Base-by-base conservation (phyloP, 2,113 vertebrate species). In the Aleadryas rufinucha region DNA sequence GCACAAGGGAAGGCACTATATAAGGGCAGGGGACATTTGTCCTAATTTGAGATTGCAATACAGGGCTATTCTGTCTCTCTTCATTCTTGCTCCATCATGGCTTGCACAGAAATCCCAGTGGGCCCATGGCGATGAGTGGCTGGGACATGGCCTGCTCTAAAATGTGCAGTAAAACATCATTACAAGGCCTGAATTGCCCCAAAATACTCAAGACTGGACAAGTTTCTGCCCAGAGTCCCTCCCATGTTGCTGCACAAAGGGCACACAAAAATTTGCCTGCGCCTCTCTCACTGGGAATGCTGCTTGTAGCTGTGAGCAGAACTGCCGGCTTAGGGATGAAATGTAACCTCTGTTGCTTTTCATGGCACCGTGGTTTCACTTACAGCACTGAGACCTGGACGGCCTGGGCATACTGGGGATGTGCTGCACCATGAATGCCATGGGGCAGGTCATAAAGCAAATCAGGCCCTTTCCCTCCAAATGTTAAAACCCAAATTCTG, bases 351-450 rank as follows among this genome's bases (percentile, higher is more conserved):
- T 53, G 24, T 33, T 84, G 87, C 77, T 84, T 77, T 77, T 41
- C 5, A 7, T 59, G 79, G 30, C 71, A 24, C 13, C 31, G 9
- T 42, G 88, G 63, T 83, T 88, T 93, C 45, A 26, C 6, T 77
- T 59, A 66, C 37, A 59, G 47, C 0, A 0, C 63, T 23, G 57
- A 21, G 57, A 64, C 42, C 42, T n/a, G 37, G 27, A 42, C 59
- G 27, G 16, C 47, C 65, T 64, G 1, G 64, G 37, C 31, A 16
- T 2, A 20, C 21, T 0, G 0, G 57, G 53, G 64, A n/a, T 59
- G 31, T 5, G 31, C 59, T 59, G 63, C 50, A 23, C 54, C 0
- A 0, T 1, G 0, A 56, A 41, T 2, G 2, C 61, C 28, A 4
- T 10, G 22, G 45, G 35, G 9, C 26, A 35, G 35, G 33, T 49